phyloP scores from a whole-genome alignment of 1,140 invertebrate genomes.

The Ectropis grisescens region DNA sequence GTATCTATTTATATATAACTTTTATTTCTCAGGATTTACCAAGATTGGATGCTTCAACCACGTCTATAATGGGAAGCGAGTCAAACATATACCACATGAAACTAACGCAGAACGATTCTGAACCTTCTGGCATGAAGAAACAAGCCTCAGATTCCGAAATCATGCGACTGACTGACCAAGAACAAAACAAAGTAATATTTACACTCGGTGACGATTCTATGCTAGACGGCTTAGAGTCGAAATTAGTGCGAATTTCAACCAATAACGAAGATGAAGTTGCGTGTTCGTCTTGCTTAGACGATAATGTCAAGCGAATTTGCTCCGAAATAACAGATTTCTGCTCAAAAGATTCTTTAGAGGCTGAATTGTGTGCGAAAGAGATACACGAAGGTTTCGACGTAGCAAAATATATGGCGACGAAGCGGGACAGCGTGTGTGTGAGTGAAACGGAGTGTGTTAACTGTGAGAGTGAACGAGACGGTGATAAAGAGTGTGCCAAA shows the following conservation, averaged over 20 bases:
- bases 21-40: constrained; percentile 37
- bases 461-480: constrained; percentile 23
- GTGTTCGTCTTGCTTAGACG: constrained; percentile 20
- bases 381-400: constrained; percentile 22
- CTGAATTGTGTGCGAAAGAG: constrained; percentile 4
- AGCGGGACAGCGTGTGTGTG: constrained; percentile 22
- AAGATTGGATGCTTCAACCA: constrained; percentile 39
- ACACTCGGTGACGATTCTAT: constrained; percentile 33
- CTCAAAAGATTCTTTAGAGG: constrained; percentile 7
- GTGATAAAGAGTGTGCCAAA: constrained; percentile 34
- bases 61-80: constrained; percentile 63
- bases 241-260: constrained; percentile 41
- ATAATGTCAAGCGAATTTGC: constrained; percentile 47
- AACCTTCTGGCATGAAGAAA: constrained; percentile 8
- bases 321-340: constrained; percentile 44
- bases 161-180: constrained; percentile 13
- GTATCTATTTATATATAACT: not conserved
- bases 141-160: constrained; percentile 53
- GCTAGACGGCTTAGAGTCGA: constrained; percentile 10
- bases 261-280: constrained; percentile 43
- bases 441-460: constrained; percentile 32
- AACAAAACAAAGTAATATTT: constrained; percentile 30
- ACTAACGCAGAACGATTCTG: constrained; percentile 18
- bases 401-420: constrained; percentile 19
- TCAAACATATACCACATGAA: constrained; percentile 58